Base-by-base conservation (phyloP, 2,113 vertebrate species). In the Ibidorhyncha struthersii region DNA sequence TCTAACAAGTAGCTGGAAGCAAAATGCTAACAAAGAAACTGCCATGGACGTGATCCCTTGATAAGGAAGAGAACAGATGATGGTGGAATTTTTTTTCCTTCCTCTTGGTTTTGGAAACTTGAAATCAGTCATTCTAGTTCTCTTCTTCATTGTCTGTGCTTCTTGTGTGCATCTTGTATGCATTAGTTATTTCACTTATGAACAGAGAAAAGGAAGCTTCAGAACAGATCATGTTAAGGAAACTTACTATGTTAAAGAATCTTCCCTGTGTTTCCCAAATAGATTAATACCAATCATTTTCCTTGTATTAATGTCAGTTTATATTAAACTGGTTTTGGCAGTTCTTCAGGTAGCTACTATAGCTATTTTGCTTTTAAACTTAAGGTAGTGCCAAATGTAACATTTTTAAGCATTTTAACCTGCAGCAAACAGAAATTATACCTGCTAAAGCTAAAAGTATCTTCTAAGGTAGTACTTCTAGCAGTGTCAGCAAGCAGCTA, bases 1-100 rank as follows among this genome's bases (percentile, higher is more conserved):
- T 56, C 71, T 93, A 80, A 55, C 38, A 56, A 92, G 87, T 63
- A 96, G 62, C 58, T 96, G 67, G n/a, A 59, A 97, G 90, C 87
- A 87, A 90, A 77, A 93, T 62, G 82, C 20, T 23, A 47, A 81
- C 45, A 72, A 62, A 89, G 61, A 49, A 32, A 25, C 50, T 93
- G 49, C 30, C 11, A 10, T 67, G 80, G 34, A 27, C 4, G 1
- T 14, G 38, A 53, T 67, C 9, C 41, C 26, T 36, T 45, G 38
- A 7, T 17, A 74, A 93, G 69, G 34, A 45, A 65, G 30, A 79
- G 53, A 30, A 59, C 40, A 70, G 47, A 36, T 67, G 77, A 40
- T 29, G 41, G 20, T 43, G 71, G 34, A 30, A 8, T 40, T 52
- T 61, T 72, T 61, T 61, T 74, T 23, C 40, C 7, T 52, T 61